Conservation (phyloP, 2,113 vertebrate species). For the Upupa epops region DNA sequence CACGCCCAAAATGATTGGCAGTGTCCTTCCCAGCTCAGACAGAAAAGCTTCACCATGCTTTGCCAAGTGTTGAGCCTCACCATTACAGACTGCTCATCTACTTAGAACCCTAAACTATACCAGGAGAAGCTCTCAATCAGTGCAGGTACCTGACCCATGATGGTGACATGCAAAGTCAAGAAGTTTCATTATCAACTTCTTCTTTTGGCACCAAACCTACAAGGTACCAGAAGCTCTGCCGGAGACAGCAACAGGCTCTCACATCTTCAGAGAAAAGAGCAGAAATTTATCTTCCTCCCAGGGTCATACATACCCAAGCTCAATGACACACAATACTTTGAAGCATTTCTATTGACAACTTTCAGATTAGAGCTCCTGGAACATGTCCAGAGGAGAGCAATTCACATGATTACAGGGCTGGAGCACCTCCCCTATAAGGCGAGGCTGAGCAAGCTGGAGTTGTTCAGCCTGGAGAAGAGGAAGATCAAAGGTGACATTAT, state of each 20-base stretch:
- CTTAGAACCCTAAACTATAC: background rate
- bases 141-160: background rate
- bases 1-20: background rate
- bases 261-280: background rate
- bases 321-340: rapidly evolving
- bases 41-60: background rate
- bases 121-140: background rate
- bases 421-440: no score
- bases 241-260: background rate
- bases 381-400: no score
- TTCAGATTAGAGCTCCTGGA: background rate
- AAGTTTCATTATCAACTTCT: background rate
- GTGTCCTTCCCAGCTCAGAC: background rate
- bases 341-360: background rate
- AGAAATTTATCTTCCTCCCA: background rate
- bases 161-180: rapidly evolving
- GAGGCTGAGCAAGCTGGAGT: no score
- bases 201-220: background rate
- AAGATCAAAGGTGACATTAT: no score
- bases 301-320: background rate
- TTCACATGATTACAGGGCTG: no score
- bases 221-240: background rate
- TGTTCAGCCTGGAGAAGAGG: no score
- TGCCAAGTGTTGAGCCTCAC: background rate
- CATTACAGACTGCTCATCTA: background rate